phyloP scores from a whole-genome alignment of 2,797 vertebrate species.

The Aselliscus stoliczkanus region DNA sequence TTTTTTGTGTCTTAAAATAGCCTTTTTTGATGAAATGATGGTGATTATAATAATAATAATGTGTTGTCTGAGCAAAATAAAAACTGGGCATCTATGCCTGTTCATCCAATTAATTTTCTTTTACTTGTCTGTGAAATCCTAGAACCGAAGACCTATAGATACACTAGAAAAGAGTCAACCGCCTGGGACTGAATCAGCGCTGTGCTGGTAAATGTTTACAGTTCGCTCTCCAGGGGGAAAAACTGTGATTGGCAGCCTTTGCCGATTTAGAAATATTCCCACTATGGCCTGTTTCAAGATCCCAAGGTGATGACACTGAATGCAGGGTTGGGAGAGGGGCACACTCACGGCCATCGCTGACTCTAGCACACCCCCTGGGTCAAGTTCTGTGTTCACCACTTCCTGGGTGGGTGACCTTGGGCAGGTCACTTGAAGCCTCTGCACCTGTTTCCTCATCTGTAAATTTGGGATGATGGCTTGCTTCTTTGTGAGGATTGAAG shows the following conservation, averaged over 20 bases:
- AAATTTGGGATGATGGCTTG: not conserved
- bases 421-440: not conserved
- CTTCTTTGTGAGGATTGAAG: not conserved
- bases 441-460: not conserved
- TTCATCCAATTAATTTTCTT: constrained; percentile 32
- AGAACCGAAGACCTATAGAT: not conserved
- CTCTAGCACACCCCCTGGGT: not conserved
- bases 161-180: not conserved
- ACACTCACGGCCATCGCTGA: accelerated
- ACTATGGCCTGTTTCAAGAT: not conserved
- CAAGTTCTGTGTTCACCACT: not conserved
- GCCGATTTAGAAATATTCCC: not conserved
- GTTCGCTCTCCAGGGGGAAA: not conserved
- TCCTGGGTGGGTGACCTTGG: not conserved
- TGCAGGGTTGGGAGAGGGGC: not conserved
- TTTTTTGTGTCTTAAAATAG: constrained; percentile 29
- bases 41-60: constrained; percentile 3
- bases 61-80: constrained; percentile 56
- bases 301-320: not conserved
- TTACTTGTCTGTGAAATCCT: constrained; percentile 30
- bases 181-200: not conserved
- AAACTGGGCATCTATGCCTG: constrained; percentile 25
- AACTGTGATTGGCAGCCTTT: not conserved
- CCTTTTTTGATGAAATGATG: constrained; percentile 49
- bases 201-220: not conserved